phyloP scores from a whole-genome alignment of 2,113 vertebrate genomes.

The Erythrocebus patas region DNA sequence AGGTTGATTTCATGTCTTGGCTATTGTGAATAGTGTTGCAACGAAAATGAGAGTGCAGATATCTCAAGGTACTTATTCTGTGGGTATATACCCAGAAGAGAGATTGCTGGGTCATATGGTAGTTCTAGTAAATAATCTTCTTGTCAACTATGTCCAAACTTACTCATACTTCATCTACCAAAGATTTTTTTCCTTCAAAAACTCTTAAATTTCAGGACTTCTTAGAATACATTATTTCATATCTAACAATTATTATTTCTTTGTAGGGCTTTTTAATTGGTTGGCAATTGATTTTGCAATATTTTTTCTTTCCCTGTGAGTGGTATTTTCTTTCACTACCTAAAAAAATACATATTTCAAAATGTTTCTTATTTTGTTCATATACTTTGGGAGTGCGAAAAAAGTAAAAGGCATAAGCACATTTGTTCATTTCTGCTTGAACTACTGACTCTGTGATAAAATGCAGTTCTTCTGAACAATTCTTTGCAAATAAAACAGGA shows the following conservation, averaged over 20 bases:
- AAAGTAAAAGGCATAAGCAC: not conserved
- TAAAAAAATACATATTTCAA: not conserved
- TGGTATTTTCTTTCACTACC: not conserved
- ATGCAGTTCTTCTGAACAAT: not conserved
- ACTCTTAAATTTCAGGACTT: not conserved
- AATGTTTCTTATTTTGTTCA: not conserved
- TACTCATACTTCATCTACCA: not conserved
- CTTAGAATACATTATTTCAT: not conserved
- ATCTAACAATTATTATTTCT: not conserved
- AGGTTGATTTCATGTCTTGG: too few relatives aligned
- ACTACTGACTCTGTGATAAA: not conserved
- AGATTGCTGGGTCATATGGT: not conserved
- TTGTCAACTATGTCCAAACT: not conserved
- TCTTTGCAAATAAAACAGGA: not conserved
- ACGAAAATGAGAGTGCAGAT: not conserved
- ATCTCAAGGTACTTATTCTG: not conserved
- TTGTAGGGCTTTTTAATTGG: not conserved
- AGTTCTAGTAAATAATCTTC: not conserved
- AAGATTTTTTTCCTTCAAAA: not conserved
- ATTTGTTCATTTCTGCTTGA: not conserved
- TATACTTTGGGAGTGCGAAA: not conserved
- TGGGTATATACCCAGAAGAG: not conserved
- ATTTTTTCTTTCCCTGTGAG: not conserved
- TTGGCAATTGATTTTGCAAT: not conserved
- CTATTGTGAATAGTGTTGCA: not conserved